Percentiles rank a stretch among this genome's conserved stretches.
Conservation (phyloP, 2,888 invertebrate genomes). For the Dyspetes luteomarginatus region DNA sequence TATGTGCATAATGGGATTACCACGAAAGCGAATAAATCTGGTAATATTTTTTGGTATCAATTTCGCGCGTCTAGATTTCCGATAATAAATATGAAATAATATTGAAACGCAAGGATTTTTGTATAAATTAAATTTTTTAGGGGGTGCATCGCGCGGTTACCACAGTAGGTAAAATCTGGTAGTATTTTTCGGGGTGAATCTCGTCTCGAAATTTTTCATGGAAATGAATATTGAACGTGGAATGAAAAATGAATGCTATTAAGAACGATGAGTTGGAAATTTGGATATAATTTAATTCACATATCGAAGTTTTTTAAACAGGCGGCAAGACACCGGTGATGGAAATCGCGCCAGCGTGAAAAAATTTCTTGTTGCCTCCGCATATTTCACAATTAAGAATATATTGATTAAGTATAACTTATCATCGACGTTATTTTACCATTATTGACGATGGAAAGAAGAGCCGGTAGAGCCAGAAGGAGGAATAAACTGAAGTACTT, state of each 20-base stretch:
- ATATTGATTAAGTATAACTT: constrained; percentile 8
- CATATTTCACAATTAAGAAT: constrained; percentile 46
- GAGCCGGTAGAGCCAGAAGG: constrained; percentile 89
- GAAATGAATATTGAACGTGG: background rate
- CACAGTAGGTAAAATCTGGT: constrained; percentile 27
- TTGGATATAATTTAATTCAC: constrained; percentile 15
- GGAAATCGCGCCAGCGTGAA: background rate
- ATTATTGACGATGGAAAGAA: constrained; percentile 88
- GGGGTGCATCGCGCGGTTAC: background rate
- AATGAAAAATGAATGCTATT: background rate
- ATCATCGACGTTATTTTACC: constrained; percentile 85
- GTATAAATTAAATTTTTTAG: background rate
- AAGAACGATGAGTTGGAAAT: background rate
- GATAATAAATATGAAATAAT: too few relatives aligned
- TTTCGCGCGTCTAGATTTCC: too few relatives aligned
- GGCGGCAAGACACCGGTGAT: background rate
- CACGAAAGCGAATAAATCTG: too few relatives aligned
- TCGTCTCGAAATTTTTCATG: background rate
- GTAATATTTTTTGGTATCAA: too few relatives aligned
- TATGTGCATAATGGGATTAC: too few relatives aligned
- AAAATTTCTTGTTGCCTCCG: background rate
- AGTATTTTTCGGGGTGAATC: background rate
- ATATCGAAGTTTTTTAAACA: background rate
- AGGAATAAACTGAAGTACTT: constrained; percentile 88
- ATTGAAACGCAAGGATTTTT: background rate